Evolutionary conservation across 2,797 vertebrate species (phyloP), one percentile per base, ranked within the genome.

Genomic region (Anomalospiza imberbis): DNA sequence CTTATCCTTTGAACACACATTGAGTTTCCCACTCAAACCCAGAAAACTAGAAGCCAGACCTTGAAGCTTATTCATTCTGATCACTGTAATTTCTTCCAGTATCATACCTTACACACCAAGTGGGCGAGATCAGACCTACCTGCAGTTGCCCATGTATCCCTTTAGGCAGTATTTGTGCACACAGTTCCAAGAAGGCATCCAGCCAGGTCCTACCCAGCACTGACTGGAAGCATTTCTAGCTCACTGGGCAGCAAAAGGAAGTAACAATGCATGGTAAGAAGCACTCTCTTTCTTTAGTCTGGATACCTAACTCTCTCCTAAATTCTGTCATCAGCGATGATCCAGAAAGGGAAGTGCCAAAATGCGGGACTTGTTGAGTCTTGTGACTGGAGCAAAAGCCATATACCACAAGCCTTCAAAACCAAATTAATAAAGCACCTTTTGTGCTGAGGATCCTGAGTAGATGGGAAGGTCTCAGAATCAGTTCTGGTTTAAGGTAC

Each of bases 1-100:
- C 10, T 3, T 4, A 7, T 73, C 13, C 16, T 82, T 66, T 0
- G 2, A 40, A 36, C 10, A 78, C 1, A 0, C 1, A 34, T 34
- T 34, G 34, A 4, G 10, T n/a, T 70, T 78, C 38, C 10, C 40
- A 36, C 8, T 63, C 24, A 48, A 29, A 19, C 10, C 29, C n/a
- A 63, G 40, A 88, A 91, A 88, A 60, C 9, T 31, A 51, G 21
- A 91, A 79, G 25, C 10, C 36, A 76, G 55, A 44, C 21, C 13
- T 63, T 55, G 29, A 1, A 3, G 9, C 6, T 77, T 14, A 16
- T 26, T 17, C 5, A 31, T 80, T 83, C 67, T 77, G 44, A 53
- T 31, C 13, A 45, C 4, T 53, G 26, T 10, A 53, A 34, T 48
- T 24, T 89, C 68, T 61, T 45, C 34, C 42, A 19, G 8, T 10